Base-by-base conservation (phyloP, 2,888 invertebrate genomes). In the Cybosia mesomella region DNA sequence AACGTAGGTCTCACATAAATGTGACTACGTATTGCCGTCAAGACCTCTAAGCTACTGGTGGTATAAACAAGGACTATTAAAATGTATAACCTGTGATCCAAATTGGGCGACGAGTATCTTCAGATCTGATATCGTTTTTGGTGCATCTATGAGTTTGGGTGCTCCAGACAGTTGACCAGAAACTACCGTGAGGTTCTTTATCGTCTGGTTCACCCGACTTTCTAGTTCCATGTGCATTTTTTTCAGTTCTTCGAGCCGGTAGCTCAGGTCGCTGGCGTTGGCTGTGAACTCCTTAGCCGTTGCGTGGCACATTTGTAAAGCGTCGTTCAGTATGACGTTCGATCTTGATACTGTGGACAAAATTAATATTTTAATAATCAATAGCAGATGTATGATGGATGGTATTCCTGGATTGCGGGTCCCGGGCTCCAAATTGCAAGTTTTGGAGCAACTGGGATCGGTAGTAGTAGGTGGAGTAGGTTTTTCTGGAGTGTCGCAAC, bases 241-340 rank as follows among this genome's bases (percentile, higher is more conserved):
- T 72, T 96, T 96, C 49, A 97, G 88, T 72, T 95, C 95, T 1
- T 92, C 92, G 24, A 97, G 89, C 79, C 96, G 95, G 62, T 87
- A 88, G 77, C 95, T 95, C 64, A 97, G 93, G 64, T 93, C 92
- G 36, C 96, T 96, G 78, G 97, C 96, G 88, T 97, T 97, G 74
- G 96, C 96, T 72, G 96, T 95, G 58, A 97, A 91, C 79, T 96
- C 96, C 84, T 96, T 96, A 13, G 97, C 96, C 10, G 96, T 95
- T 15, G 97, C 96, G 86, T 97, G 97, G 88, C 97, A 97, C 83
- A 96, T 95, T 89, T 97, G 97, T 64, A 97, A 87, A 2, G 96
- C 96, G 85, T 97, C 97, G 64, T 96, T 96, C 77, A 97, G 96
- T 70, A 96, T 96, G 87, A 96, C 96, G 87, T 96, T 97, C 84